phyloP scores from a whole-genome alignment of 2,888 invertebrate species.

The Pseudanteris insignis region DNA sequence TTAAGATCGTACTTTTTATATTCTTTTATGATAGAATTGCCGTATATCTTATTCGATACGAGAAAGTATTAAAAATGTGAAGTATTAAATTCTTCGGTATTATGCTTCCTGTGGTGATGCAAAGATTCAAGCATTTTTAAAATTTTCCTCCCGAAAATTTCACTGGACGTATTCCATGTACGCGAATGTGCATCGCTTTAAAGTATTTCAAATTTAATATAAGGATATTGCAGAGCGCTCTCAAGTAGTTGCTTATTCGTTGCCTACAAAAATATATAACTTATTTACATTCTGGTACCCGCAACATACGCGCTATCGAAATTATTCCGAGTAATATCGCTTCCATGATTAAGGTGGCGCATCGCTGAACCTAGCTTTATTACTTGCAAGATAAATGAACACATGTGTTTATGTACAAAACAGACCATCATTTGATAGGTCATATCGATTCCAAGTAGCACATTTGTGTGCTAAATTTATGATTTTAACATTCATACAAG shows the following conservation, averaged over 20 bases:
- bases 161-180: constrained; percentile 35
- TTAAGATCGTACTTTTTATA: constrained; percentile 19
- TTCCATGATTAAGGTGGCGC: constrained; percentile 20
- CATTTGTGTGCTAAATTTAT: too few relatives aligned
- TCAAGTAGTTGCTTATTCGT: constrained; percentile 20
- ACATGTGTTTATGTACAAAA: constrained; percentile 1
- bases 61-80: constrained; percentile 38
- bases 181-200: constrained; percentile 33
- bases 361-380: constrained; percentile 16
- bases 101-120: constrained; percentile 17
- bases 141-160: constrained; percentile 36
- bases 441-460: too few relatives aligned
- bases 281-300: constrained; percentile 36
- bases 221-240: constrained; percentile 30
- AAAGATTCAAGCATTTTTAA: constrained; percentile 32
- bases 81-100: constrained; percentile 38
- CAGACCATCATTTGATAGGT: too few relatives aligned
- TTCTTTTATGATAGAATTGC: constrained; percentile 16
- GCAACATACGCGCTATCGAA: constrained; percentile 12
- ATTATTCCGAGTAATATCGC: constrained; percentile 19
- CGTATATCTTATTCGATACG: constrained; percentile 25
- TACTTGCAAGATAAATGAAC: background rate
- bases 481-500: too few relatives aligned
- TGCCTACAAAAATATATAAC: constrained; percentile 42
- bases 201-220: constrained; percentile 40